phyloP scores from a whole-genome alignment of 2,888 invertebrate species.

The Amiota communis region DNA sequence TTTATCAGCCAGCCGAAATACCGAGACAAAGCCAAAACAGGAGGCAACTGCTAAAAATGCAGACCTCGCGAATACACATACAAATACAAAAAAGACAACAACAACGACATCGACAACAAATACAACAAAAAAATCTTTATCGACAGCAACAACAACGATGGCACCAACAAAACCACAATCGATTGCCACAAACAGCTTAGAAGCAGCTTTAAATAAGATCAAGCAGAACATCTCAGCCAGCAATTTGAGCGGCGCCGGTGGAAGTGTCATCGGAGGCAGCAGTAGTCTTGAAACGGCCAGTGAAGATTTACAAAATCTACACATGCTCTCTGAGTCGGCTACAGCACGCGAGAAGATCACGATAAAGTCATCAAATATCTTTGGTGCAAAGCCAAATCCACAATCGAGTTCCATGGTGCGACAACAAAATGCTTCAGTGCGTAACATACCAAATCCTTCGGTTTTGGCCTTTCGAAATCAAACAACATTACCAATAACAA shows the following conservation, averaged over 20 bases:
- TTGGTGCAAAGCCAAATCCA: slow-evolving; percentile 71
- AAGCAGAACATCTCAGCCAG: slow-evolving; percentile 69
- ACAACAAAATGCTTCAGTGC: slow-evolving; percentile 76
- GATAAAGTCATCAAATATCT: slow-evolving; percentile 66
- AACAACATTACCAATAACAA: slow-evolving; percentile 54
- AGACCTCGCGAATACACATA: background rate
- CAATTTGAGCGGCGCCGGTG: slow-evolving; percentile 43
- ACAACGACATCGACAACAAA: slow-evolving; percentile 20
- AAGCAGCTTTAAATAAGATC: slow-evolving; percentile 71
- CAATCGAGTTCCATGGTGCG: slow-evolving; percentile 64
- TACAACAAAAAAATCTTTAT: slow-evolving; percentile 45
- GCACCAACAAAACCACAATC: slow-evolving; percentile 41
- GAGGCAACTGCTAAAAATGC: slow-evolving; percentile 6
- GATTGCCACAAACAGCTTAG: slow-evolving; percentile 56
- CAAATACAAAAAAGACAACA: background rate
- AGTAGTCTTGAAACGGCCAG: slow-evolving; percentile 30
- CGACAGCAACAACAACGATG: slow-evolving; percentile 45
- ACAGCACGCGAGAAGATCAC: slow-evolving; percentile 71
- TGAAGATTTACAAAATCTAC: slow-evolving; percentile 75
- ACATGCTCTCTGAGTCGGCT: slow-evolving; percentile 74
- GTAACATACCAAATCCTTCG: slow-evolving; percentile 80
- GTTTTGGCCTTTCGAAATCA: slow-evolving; percentile 76
- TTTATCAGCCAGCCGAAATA: slow-evolving; percentile 70
- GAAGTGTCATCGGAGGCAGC: background rate
- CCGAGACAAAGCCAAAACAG: slow-evolving; percentile 38